A percentile compares a stretch with the other conserved stretches of the same genome.
Conservation (phyloP, 2,888 invertebrate species). For the Drosophila suboccidentalis region DNA sequence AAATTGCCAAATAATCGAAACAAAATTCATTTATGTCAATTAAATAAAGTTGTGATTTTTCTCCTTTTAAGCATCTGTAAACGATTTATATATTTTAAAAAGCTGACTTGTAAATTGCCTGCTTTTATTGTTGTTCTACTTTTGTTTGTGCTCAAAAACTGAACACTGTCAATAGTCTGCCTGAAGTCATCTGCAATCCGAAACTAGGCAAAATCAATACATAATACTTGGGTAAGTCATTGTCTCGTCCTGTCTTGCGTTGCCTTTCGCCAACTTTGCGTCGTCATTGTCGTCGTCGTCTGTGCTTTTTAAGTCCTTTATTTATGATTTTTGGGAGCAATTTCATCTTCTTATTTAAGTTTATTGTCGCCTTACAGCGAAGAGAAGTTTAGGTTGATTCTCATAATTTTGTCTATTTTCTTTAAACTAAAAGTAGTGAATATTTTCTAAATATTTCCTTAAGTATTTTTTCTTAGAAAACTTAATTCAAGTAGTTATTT, state of each 20-base stretch:
- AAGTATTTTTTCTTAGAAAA: too few species aligned
- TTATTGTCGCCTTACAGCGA: conserved; percentile 18
- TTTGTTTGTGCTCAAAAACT: not conserved
- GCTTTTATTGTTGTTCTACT: conserved; percentile 5
- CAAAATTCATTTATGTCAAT: not conserved
- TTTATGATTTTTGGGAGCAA: conserved; percentile 55
- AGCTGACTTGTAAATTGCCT: not conserved
- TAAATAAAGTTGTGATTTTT: not conserved
- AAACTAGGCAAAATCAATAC: conserved; percentile 76
- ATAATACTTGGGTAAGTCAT: conserved; percentile 50
- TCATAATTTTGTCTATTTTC: not conserved
- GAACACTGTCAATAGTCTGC: conserved; percentile 18
- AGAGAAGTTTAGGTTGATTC: not conserved
- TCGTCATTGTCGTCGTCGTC: conserved; percentile 38
- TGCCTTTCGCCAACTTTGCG: conserved; percentile 30
- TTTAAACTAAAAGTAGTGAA: too few species aligned
- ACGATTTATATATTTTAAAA: not conserved
- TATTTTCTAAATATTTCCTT: too few species aligned
- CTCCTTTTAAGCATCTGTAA: not conserved
- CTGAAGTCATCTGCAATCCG: conserved; percentile 33
- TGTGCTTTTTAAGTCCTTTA: conserved; percentile 36
- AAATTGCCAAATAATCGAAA: not conserved
- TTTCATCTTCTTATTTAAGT: conserved; percentile 18
- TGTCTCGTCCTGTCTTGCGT: conserved; percentile 45
- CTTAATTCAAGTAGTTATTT: too few species aligned